Percentiles rank a stretch among this genome's conserved stretches.
Evolutionary conservation across 2,888 invertebrate genomes (phyloP).

Genomic region (Drosophila suboccidentalis): DNA sequence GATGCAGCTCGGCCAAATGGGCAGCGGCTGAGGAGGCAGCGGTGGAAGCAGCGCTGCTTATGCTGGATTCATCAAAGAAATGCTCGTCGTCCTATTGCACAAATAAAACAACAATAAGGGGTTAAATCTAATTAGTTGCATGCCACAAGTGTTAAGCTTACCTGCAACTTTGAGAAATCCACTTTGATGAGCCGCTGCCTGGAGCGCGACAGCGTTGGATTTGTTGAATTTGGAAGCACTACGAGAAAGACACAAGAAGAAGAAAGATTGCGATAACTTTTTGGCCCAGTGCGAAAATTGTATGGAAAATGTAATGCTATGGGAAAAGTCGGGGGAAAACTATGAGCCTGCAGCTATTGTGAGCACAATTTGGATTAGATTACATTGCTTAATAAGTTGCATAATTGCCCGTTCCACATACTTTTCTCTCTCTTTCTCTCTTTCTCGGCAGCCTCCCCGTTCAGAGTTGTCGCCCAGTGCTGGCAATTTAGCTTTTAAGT

Average conservation of each 20-base stretch:
- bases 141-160: slow-evolving; percentile 82
- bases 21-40: slow-evolving; percentile 50
- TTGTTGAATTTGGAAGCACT: slow-evolving; percentile 85
- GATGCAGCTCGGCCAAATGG: slow-evolving; percentile 68
- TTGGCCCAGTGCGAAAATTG: slow-evolving; percentile 10
- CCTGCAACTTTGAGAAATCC: slow-evolving; percentile 92
- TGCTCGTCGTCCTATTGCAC: slow-evolving; percentile 76
- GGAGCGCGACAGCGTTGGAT: slow-evolving; percentile 81
- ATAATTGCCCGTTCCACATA: slow-evolving; percentile 10
- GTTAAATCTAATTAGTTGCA: slow-evolving; percentile 4
- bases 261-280: slow-evolving; percentile 25
- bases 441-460: not conserved
- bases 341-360: slow-evolving; percentile 9
- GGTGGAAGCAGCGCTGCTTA: slow-evolving; percentile 61
- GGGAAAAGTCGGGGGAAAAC: slow-evolving; percentile 6
- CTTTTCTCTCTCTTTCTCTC: not conserved
- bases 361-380: slow-evolving; percentile 57
- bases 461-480: slow-evolving; percentile 7
- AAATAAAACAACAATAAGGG: not conserved
- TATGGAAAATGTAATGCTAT: slow-evolving; percentile 33
- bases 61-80: slow-evolving; percentile 77
- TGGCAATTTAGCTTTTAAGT: not conserved
- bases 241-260: slow-evolving; percentile 50
- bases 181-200: slow-evolving; percentile 92
- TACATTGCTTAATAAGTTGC: slow-evolving; percentile 40